Evolutionary conservation across 1,140 invertebrate species (phyloP), one percentile per base, ranked within the genome.

Genomic region (Ostrea denselamellosa): DNA sequence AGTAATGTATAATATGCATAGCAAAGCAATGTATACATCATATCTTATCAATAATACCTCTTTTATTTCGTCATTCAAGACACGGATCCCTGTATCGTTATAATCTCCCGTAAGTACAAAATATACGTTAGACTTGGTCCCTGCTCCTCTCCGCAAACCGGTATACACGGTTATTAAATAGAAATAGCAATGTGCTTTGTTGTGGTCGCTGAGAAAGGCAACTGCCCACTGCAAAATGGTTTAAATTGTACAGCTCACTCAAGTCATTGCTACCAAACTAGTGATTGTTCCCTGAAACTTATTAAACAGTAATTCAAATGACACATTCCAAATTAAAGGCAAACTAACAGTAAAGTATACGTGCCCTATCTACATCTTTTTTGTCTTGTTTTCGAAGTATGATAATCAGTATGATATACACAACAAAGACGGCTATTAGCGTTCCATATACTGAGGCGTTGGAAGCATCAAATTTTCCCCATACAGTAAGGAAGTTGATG

Each of bases 401-500:
- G 8, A 85, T 62, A 4, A 85, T 22, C 8, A n/a, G 10, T 22
- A 85, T 58, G 7, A 85, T 56, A n/a, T 62, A 96, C 2, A 95
- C 65, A 2, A 91, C 86, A 51, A 95, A 85, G 10, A 95, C 93
- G n/a, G 93, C 90, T 81, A 95, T 94, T 28, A 96, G 93, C 0
- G 95, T 95, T 0, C 77, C 89, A 65, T 93, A 92, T 8, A 93
- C 93, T 0, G 93, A 90, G 17, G 91, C 90, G 77, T 92, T 93
- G 58, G 91, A 90, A 22, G 84, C 34, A 52, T 92, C 91, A 71
- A 93, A 93, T 83, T 92, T 92, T 7, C 86, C 87, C 90, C 95
- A 96, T 0, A 96, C 95, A 71, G 95, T 96, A 10, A 87, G 90
- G 89, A 96, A 96, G 90, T 96, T 95, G 9, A 96, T 95, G 3